Evolutionary conservation across 1,140 invertebrate species (phyloP).

Genomic region (Temnothorax curvispinosus): DNA sequence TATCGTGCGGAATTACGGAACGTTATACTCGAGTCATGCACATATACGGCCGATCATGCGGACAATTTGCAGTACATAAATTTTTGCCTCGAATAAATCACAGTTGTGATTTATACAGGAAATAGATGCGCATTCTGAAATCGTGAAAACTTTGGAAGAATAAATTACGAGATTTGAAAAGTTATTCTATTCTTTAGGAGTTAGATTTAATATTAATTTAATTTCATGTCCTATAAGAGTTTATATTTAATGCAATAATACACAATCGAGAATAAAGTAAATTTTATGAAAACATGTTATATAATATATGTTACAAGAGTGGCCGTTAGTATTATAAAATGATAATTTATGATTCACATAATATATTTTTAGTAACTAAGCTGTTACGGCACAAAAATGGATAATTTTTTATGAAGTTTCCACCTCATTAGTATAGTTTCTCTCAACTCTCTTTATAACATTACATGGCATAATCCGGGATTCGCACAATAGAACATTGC

Average conservation of each 20-base stretch:
- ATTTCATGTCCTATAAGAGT: not conserved
- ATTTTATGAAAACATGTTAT: not conserved
- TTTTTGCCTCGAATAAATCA: slow-evolving; percentile 33
- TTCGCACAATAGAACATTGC: slow-evolving; percentile 1
- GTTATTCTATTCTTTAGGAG: not conserved
- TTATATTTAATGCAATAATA: not conserved
- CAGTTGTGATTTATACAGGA: not conserved
- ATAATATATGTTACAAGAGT: not conserved
- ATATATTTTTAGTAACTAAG: not conserved
- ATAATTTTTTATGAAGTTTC: slow-evolving; percentile 1
- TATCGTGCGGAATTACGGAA: slow-evolving; percentile 47
- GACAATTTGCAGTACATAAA: slow-evolving; percentile 15
- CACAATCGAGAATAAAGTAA: not conserved
- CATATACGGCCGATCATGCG: not conserved
- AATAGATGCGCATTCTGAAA: not conserved
- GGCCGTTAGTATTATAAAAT: not conserved
- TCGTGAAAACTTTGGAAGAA: not conserved
- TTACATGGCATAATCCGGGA: slow-evolving; percentile 3
- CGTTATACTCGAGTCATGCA: slow-evolving; percentile 35
- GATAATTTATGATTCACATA: not conserved
- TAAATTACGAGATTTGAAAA: not conserved
- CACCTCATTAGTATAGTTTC: not conserved
- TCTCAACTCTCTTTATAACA: not conserved
- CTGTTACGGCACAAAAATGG: not conserved
- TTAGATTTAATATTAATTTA: not conserved